Percentiles rank a stretch among this genome's conserved stretches.
These are phyloP conservation scores for Platyura marginata DNA, from an alignment of 1,140 invertebrate genomes.

Conservation along the genomic window DNA sequence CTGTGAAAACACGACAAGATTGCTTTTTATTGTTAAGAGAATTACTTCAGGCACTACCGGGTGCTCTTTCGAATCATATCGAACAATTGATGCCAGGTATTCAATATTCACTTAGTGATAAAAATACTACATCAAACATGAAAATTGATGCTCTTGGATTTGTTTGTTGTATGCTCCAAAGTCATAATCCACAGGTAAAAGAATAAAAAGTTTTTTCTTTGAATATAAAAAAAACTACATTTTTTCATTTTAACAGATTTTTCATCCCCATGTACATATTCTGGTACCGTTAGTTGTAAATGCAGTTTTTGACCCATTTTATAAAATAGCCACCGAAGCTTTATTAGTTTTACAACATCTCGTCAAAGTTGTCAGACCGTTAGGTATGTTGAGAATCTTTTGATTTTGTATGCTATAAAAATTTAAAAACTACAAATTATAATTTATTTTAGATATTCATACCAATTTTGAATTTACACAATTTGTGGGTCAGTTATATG, in stretches of 20 bases:
- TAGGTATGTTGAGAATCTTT: conserved; percentile 33
- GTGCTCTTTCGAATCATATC: conserved; percentile 70
- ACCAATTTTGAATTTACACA: conserved; percentile 55
- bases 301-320: conserved; percentile 87
- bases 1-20: conserved; percentile 80
- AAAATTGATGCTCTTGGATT: conserved; percentile 95
- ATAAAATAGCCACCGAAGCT: conserved; percentile 95
- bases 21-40: conserved; percentile 83
- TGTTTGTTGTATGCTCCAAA: conserved; percentile 67
- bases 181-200: conserved; percentile 46
- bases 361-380: conserved; percentile 82
- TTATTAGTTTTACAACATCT: conserved; percentile 83
- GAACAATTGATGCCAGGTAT: conserved; percentile 75
- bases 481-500: conserved; percentile 67
- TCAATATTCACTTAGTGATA: conserved; percentile 80
- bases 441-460: conserved; percentile 5
- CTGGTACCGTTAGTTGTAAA: conserved; percentile 76
- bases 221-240: background rate
- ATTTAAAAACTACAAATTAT: background rate
- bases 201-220: background rate
- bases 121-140: conserved; percentile 92
- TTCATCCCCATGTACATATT: conserved; percentile 59
- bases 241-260: conserved; percentile 25
- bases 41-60: conserved; percentile 73
- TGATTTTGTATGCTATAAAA: background rate